A percentile compares a stretch with the other conserved stretches of the same genome.
These are phyloP conservation scores for Drosophila neotestacea DNA, from an alignment of 2,888 invertebrate genomes.

Conservation along the genomic window DNA sequence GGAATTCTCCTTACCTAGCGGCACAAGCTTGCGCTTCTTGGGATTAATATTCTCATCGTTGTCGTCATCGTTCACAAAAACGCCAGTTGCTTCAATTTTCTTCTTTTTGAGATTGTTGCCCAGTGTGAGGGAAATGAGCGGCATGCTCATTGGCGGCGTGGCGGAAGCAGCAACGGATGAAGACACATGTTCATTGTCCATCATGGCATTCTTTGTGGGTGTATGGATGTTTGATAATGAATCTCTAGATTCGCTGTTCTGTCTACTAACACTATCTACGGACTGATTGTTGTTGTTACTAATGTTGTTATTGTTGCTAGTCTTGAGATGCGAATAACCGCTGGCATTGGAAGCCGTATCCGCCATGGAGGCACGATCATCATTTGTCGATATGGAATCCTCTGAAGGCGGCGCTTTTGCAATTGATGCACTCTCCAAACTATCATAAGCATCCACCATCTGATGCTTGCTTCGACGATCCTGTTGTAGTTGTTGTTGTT, in stretches of 20 bases:
- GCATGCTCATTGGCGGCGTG: conserved; percentile 83
- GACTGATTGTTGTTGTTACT: conserved; percentile 44
- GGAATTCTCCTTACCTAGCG: conserved; percentile 87
- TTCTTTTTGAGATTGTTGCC: conserved; percentile 86
- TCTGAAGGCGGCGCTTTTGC: conserved; percentile 57
- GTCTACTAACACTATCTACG: conserved; percentile 62
- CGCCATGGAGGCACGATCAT: conserved; percentile 89
- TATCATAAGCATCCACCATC: conserved; percentile 75
- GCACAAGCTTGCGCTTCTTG: conserved; percentile 92
- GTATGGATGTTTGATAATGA: conserved; percentile 67
- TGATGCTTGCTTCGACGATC: conserved; percentile 74
- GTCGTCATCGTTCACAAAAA: conserved; percentile 94
- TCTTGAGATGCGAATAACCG: conserved; percentile 59
- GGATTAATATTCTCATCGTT: conserved; percentile 86
- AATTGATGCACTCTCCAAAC: conserved; percentile 21
- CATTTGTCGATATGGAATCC: conserved; percentile 78
- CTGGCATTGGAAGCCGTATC: conserved; percentile 89
- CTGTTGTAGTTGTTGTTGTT: conserved; percentile 21
- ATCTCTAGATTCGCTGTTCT: conserved; percentile 83
- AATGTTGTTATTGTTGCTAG: conserved; percentile 56
- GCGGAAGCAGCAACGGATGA: conserved; percentile 57
- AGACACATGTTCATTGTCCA: conserved; percentile 44
- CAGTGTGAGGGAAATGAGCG: conserved; percentile 85
- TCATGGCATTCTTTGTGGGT: conserved; percentile 52
- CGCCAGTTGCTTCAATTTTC: conserved; percentile 92